phyloP scores from a whole-genome alignment of 2,888 invertebrate genomes.

The Melinaea marsaeus region DNA sequence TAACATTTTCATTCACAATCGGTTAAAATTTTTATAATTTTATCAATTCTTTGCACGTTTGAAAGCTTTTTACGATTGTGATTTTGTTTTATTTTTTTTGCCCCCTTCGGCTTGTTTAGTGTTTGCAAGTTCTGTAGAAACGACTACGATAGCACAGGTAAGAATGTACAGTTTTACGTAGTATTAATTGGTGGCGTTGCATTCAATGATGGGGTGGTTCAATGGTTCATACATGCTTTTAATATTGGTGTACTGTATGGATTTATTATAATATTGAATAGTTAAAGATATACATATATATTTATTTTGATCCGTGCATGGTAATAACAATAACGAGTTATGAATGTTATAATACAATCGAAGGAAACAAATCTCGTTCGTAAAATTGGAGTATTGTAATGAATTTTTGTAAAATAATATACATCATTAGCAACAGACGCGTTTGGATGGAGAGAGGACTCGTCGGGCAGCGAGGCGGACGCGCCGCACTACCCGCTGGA shows the following conservation, averaged over 20 bases:
- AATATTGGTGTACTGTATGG: constrained; percentile 21
- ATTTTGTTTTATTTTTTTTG: constrained; percentile 69
- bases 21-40: constrained; percentile 2
- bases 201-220: constrained; percentile 29
- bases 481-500: constrained; percentile 72
- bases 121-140: constrained; percentile 50
- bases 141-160: constrained; percentile 58
- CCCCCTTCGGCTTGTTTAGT: constrained; percentile 46
- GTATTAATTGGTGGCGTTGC: constrained; percentile 12
- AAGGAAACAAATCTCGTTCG: no score
- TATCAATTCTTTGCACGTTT: constrained; percentile 62
- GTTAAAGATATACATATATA: no score
- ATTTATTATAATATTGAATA: constrained; percentile 13
- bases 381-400: not conserved
- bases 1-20: not conserved
- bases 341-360: no score
- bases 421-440: constrained; percentile 55
- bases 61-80: constrained; percentile 79
- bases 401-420: constrained; percentile 7
- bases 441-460: constrained; percentile 70
- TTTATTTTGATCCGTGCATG: no score
- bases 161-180: constrained; percentile 39
- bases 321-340: no score
- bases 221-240: constrained; percentile 67
- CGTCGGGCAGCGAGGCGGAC: constrained; percentile 72